Base-by-base conservation (phyloP, 2,113 vertebrate genomes). In the Silurus asotus region DNA sequence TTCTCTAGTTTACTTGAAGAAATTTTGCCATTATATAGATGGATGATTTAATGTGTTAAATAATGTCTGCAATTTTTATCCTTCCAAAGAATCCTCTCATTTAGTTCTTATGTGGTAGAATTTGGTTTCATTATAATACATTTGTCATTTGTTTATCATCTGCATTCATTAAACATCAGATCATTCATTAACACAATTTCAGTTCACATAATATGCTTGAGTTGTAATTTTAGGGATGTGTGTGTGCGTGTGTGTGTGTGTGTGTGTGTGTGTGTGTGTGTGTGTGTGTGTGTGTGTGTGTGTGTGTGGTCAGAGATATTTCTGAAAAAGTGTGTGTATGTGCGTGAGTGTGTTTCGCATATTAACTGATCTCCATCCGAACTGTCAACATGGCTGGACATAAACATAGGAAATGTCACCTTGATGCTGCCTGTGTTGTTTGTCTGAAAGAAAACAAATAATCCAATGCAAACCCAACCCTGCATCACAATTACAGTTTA, bases 391-490 rank as follows among this genome's bases (percentile, higher is more conserved):
- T 56, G 84, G 61, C 86, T 88, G 84, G 61, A 20, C 79, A 85
- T 62, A 88, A 84, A 88, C 76, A 88, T 84, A 86, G 61, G 84
- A 84, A 76, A 88, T 89, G 84, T 88, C 88, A 89, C 88, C 69
- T 88, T 88, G 84, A 48, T 88, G 76, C 53, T 70, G 76, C 70
- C 80, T 87, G 15, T 80, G 80, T 78, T 37, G 64, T 64, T 53
- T 77, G 80, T 77, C 72, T 72, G 77, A 87, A 59, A 82, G 59
- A 80, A 56, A 25, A 72, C 61, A 81, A 80, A 88, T 86, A 74
- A 78, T 61, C 19, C 65, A 83, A 70, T 69, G 69, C 64, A 84
- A 87, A 87, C 77, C 75, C 82, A 70, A 78, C 85, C 82, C 64
- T 59, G 48, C 56, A 64, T 84, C 69, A 81, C 67, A 64, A 37